Percentiles rank a stretch among this genome's conserved stretches.
phyloP scores from a whole-genome alignment of 2,888 invertebrate species.

The Meteorus colon region DNA sequence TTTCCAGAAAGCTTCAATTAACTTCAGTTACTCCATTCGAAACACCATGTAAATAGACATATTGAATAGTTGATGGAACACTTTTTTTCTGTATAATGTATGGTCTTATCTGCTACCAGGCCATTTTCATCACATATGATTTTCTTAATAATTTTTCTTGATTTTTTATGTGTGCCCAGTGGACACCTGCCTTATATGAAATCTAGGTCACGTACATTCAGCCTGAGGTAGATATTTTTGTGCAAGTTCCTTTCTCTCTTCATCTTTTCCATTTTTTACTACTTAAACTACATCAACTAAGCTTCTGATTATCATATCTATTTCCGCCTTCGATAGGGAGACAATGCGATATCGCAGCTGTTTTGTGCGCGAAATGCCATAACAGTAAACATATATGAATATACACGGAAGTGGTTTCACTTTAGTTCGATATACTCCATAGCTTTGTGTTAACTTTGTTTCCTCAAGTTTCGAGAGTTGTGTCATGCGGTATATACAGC shows the following conservation, averaged over 20 bases:
- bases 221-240: neutral
- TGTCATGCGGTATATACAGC: conserved; percentile 5
- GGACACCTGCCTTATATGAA: conserved; percentile 16
- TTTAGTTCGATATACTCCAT: neutral
- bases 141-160: no score
- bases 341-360: neutral
- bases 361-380: neutral
- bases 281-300: neutral
- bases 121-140: no score
- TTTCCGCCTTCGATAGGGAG: neutral
- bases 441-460: conserved; percentile 23
- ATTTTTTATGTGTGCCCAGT: neutral
- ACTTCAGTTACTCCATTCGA: no score
- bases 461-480: neutral
- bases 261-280: neutral
- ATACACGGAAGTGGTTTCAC: neutral
- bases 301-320: neutral
- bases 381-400: neutral
- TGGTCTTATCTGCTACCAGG: no score
- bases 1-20: no score
- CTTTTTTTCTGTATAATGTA: neutral
- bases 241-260: neutral
- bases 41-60: neutral
- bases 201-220: conserved; percentile 25
- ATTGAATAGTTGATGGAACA: neutral